A percentile compares a stretch with the other conserved stretches of the same genome.
phyloP scores from a whole-genome alignment of 2,113 vertebrate species.

The Lamprotornis superbus region DNA sequence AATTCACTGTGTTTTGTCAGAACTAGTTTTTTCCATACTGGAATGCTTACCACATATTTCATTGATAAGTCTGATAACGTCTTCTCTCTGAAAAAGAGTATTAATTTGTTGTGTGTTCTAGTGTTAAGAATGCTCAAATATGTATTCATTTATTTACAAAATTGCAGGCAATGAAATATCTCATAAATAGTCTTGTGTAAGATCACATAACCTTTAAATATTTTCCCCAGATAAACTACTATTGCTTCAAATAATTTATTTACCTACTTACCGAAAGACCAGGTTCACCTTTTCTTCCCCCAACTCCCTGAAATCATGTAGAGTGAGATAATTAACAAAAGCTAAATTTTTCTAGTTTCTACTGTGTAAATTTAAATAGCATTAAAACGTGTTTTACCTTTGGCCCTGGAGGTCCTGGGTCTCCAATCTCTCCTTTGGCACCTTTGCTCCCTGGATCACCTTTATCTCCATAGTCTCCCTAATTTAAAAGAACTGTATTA shows the following conservation, averaged over 20 bases:
- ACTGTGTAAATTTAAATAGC: not conserved
- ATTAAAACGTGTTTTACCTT: slow-evolving; percentile 64
- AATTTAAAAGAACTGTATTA: not conserved
- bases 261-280: slow-evolving; percentile 84
- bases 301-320: slow-evolving; percentile 70
- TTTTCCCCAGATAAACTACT: not conserved
- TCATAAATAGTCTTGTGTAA: not conserved
- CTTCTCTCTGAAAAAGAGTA: slow-evolving; percentile 79
- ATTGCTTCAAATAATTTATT: not conserved
- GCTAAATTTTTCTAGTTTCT: not conserved
- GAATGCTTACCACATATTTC: slow-evolving; percentile 86
- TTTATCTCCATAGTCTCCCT: slow-evolving; percentile 80
- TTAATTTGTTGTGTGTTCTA: not conserved
- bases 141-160: not conserved
- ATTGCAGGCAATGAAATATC: not conserved
- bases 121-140: not conserved
- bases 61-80: slow-evolving; percentile 83
- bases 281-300: slow-evolving; percentile 80
- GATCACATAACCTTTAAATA: not conserved
- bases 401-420: slow-evolving; percentile 75
- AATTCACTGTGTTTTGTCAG: not conserved
- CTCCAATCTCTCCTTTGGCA: slow-evolving; percentile 81
- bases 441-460: slow-evolving; percentile 82
- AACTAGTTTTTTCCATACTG: not conserved
- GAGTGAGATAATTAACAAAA: not conserved